Percentiles rank a stretch among this genome's conserved stretches.
Evolutionary conservation across 2,888 invertebrate genomes (phyloP).

Genomic region (Amphimallon solstitiale): DNA sequence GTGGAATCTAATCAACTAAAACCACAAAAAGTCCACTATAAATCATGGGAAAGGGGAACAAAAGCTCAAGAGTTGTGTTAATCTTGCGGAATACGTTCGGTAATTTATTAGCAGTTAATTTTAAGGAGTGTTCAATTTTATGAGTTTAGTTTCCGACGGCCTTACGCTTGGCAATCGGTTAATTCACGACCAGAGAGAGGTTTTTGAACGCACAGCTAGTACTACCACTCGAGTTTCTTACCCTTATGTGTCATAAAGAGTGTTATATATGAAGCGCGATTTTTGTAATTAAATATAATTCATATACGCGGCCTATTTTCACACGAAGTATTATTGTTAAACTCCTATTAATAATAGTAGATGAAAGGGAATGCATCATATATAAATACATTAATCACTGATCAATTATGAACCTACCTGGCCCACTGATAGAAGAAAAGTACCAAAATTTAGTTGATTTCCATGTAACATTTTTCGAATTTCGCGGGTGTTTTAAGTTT

Average conservation of each 20-base stretch:
- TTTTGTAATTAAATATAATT: background rate
- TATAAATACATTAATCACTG: too few species aligned
- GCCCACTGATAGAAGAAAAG: too few species aligned
- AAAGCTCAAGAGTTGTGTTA: constrained; percentile 54
- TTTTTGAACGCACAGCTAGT: background rate
- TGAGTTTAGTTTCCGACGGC: constrained; percentile 49
- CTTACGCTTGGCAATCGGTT: constrained; percentile 35
- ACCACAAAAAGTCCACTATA: constrained; percentile 44
- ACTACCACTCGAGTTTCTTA: constrained; percentile 16
- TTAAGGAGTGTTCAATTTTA: constrained; percentile 62
- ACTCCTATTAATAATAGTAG: too few species aligned
- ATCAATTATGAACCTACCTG: too few species aligned
- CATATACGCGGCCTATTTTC: background rate
- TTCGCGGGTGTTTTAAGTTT: too few species aligned
- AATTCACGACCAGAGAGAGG: constrained; percentile 12
- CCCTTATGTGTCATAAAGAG: constrained; percentile 19
- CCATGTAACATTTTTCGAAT: too few species aligned
- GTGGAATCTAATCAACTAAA: constrained; percentile 46
- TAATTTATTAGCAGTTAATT: constrained; percentile 63
- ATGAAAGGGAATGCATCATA: too few species aligned
- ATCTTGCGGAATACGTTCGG: constrained; percentile 53
- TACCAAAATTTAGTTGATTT: too few species aligned
- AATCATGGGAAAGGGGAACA: constrained; percentile 47
- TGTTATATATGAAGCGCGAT: constrained; percentile 13
- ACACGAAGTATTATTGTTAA: background rate